phyloP scores from a whole-genome alignment of 2,888 invertebrate genomes.

The Brachynemurus nebulosus region DNA sequence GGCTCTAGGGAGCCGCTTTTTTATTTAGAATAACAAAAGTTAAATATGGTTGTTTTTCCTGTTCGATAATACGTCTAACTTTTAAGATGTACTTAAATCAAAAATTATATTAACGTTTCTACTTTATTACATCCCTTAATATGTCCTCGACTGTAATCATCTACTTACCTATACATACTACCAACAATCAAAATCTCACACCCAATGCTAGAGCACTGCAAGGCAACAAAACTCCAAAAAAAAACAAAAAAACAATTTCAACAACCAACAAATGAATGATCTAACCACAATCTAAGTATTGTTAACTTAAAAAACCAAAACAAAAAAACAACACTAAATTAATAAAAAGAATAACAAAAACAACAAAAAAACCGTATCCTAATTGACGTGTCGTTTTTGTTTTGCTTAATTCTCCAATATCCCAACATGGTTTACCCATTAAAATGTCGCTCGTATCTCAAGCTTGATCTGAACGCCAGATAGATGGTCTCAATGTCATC shows the following conservation, averaged over 20 bases:
- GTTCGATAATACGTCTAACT: no score
- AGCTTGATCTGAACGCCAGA: constrained; percentile 42
- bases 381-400: constrained; percentile 56
- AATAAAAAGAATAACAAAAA: constrained; percentile 8
- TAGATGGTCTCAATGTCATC: constrained; percentile 41
- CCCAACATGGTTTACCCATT: constrained; percentile 56
- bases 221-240: no score
- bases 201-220: no score
- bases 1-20: no score
- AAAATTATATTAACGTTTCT: no score
- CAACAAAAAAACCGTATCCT: constrained; percentile 35
- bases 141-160: no score
- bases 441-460: constrained; percentile 49
- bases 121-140: no score
- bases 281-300: constrained; percentile 1
- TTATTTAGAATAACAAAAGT: no score
- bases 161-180: no score
- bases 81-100: no score
- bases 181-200: background rate
- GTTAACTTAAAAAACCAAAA: background rate
- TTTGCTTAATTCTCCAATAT: constrained; percentile 45
- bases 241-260: constrained; percentile 2
- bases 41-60: no score
- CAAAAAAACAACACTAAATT: constrained; percentile 5
- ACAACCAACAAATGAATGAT: background rate